Conservation (phyloP, 2,113 vertebrate species). For the Rousettus leschenaultii region DNA sequence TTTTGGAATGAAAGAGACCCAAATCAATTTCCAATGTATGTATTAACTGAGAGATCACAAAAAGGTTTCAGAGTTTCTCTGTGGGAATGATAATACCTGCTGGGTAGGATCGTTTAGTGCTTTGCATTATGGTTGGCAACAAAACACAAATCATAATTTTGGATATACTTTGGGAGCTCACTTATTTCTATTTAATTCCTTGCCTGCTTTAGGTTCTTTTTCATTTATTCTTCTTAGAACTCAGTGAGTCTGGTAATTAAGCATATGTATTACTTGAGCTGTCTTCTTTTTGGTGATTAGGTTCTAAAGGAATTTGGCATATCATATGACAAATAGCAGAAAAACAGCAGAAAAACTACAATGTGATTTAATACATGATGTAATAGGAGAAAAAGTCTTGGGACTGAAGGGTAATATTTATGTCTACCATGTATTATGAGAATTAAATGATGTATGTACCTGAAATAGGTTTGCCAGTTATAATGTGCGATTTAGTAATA, state of each 20-base stretch:
- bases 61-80: background rate
- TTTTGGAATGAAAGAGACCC: background rate
- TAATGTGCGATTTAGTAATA: background rate
- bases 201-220: background rate
- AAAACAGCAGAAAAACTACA: background rate
- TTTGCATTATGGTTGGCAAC: background rate
- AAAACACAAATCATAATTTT: background rate
- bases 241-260: background rate
- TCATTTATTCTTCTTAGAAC: background rate
- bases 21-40: background rate
- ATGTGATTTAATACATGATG: background rate
- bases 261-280: background rate
- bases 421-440: background rate
- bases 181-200: background rate
- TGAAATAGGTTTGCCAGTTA: background rate
- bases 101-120: background rate
- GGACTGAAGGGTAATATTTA: background rate
- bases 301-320: background rate
- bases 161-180: background rate
- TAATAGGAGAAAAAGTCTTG: background rate
- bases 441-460: background rate
- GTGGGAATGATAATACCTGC: background rate
- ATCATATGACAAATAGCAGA: background rate
- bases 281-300: background rate
- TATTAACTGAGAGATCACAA: background rate